Percentiles rank a stretch among this genome's conserved stretches.
phyloP scores from a whole-genome alignment of 2,797 vertebrate genomes.

The Pogonophryne albipinna region DNA sequence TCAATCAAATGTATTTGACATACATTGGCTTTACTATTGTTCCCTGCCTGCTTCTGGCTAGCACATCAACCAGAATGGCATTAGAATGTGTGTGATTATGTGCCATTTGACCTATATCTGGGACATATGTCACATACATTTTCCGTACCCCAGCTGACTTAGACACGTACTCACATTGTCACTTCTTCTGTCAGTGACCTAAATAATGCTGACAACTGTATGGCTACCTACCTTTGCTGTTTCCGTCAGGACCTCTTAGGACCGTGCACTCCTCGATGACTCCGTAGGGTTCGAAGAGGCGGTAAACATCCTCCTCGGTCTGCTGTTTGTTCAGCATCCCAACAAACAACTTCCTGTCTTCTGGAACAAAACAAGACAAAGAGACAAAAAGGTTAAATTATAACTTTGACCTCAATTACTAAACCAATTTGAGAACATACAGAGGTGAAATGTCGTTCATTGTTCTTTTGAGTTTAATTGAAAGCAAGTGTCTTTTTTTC shows the following conservation, averaged over 20 bases:
- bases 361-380: constrained; percentile 87
- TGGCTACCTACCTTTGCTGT: constrained; percentile 94
- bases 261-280: constrained; percentile 99
- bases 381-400: constrained; percentile 72
- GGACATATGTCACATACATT: constrained; percentile 57
- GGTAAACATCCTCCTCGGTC: constrained; percentile 97
- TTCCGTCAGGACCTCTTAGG: constrained; percentile 96
- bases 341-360: constrained; percentile 99
- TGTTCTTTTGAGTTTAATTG: constrained; percentile 2
- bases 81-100: constrained; percentile 39
- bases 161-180: constrained; percentile 43
- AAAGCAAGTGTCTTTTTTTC: constrained; percentile 5
- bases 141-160: constrained; percentile 21
- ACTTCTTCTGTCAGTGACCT: constrained; percentile 62
- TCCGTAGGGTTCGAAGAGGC: constrained; percentile 98
- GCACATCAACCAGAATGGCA: constrained; percentile 15
- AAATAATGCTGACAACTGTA: constrained; percentile 66
- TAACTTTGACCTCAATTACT: constrained; percentile 62
- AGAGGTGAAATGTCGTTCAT: constrained; percentile 13
- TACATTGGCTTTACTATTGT: background rate
- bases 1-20: constrained; percentile 23
- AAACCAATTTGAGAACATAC: constrained; percentile 34
- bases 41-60: constrained; percentile 13
- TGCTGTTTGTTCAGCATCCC: constrained; percentile 99
- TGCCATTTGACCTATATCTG: constrained; percentile 63